These are phyloP conservation scores for Eumaeus atala DNA, from an alignment of 1,140 invertebrate genomes.

Conservation along the genomic window DNA sequence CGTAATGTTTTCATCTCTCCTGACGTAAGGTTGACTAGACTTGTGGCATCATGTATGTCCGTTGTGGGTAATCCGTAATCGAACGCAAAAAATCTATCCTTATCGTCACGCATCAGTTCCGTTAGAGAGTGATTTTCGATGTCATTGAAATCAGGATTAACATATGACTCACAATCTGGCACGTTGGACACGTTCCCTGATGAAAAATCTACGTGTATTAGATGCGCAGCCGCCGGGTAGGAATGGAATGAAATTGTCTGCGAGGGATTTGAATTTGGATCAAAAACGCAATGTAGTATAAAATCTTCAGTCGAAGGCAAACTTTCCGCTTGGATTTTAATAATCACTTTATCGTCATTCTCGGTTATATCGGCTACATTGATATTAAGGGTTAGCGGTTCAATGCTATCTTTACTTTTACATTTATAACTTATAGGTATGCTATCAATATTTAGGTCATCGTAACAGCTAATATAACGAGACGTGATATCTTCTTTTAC, in stretches of 20 bases:
- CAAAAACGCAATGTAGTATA: constrained; percentile 51
- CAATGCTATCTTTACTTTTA: constrained; percentile 36
- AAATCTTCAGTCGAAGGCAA: constrained; percentile 54
- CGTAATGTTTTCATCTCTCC: constrained; percentile 76
- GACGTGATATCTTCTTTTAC: constrained; percentile 51
- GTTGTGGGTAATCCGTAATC: constrained; percentile 79
- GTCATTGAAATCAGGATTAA: constrained; percentile 39
- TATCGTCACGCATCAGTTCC: constrained; percentile 78
- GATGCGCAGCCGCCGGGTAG: constrained; percentile 76
- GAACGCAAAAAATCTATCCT: constrained; percentile 81
- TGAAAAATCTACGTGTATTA: constrained; percentile 60
- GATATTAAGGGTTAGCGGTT: constrained; percentile 50
- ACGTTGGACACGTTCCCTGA: constrained; percentile 35
- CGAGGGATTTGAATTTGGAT: constrained; percentile 34
- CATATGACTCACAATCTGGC: constrained; percentile 51
- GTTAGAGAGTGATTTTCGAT: constrained; percentile 52
- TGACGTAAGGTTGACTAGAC: constrained; percentile 78
- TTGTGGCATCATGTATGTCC: constrained; percentile 75
- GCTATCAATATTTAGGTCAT: constrained; percentile 38
- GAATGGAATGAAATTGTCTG: constrained; percentile 72
- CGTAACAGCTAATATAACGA: constrained; percentile 47
- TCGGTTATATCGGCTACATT: constrained; percentile 34
- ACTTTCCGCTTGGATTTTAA: constrained; percentile 58
- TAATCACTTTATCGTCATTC: constrained; percentile 34
- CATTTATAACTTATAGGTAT: constrained; percentile 50